phyloP scores from a whole-genome alignment of 2,113 vertebrate species.

The Apodemus speciosus region DNA sequence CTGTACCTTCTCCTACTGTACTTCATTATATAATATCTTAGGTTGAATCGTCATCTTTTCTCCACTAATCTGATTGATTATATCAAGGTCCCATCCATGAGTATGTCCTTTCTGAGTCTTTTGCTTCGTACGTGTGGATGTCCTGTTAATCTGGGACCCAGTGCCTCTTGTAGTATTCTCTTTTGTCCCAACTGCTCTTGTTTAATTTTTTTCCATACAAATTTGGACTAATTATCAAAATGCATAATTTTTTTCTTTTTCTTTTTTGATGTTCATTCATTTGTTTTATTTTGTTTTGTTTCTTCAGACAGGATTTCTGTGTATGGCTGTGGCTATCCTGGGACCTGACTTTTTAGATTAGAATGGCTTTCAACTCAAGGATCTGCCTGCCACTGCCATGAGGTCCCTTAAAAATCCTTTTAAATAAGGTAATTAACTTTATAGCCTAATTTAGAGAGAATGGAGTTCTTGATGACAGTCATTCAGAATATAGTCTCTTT shows the following conservation, averaged over 20 bases:
- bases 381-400: not conserved
- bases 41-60: not conserved
- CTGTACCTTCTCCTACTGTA: not conserved
- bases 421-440: not conserved
- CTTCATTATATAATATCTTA: not conserved
- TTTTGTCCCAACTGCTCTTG: not conserved
- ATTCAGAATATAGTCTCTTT: not conserved
- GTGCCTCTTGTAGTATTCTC: not conserved
- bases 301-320: not conserved
- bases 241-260: slow-evolving; percentile 7
- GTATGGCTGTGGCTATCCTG: not conserved
- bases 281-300: not conserved
- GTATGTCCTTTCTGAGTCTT: not conserved
- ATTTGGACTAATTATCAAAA: slow-evolving; percentile 39
- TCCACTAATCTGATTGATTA: not conserved
- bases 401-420: not conserved
- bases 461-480: slow-evolving; percentile 16
- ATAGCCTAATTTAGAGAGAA: slow-evolving; percentile 18
- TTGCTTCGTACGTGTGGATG: not conserved
- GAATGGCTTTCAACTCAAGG: not conserved
- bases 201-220: slow-evolving; percentile 45
- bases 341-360: not conserved
- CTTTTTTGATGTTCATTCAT: not conserved
- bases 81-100: not conserved
- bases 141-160: not conserved